A percentile compares a stretch with the other conserved stretches of the same genome.
Evolutionary conservation across 2,113 vertebrate species (phyloP).

Genomic region (Jacana jacana): DNA sequence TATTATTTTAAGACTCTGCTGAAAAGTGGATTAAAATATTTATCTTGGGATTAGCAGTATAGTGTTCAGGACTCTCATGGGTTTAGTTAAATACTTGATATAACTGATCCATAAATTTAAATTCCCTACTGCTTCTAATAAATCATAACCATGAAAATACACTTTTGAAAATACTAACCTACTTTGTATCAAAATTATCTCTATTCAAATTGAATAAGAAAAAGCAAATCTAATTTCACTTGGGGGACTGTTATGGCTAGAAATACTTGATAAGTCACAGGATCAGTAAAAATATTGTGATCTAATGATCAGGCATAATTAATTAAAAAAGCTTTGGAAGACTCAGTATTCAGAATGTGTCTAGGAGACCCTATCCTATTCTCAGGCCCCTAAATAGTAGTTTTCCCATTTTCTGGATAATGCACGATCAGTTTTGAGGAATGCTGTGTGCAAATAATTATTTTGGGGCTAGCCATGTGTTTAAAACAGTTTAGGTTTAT

Average conservation of each 20-base stretch:
- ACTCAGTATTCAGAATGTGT: neutral
- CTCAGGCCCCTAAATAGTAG: neutral
- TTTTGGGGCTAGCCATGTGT: neutral
- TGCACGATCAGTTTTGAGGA: neutral
- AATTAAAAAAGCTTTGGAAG: neutral
- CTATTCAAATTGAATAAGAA: neutral
- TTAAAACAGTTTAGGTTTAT: neutral
- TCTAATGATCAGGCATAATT: neutral
- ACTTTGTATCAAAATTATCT: constrained; percentile 10
- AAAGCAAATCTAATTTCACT: constrained; percentile 3
- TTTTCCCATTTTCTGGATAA: neutral
- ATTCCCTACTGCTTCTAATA: constrained; percentile 41
- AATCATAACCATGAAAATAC: constrained; percentile 39
- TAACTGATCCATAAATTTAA: constrained; percentile 54
- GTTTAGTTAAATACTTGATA: constrained; percentile 55
- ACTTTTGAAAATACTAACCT: constrained; percentile 3
- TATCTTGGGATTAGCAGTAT: constrained; percentile 55
- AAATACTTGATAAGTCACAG: constrained; percentile 7
- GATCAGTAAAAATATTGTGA: neutral
- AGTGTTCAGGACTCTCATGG: constrained; percentile 15
- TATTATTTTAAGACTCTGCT: constrained; percentile 39
- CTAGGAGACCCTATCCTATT: neutral
- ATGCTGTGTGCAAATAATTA: neutral
- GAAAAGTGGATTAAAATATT: constrained; percentile 60
- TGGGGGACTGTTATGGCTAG: neutral